These are phyloP conservation scores for Ptiloglossa arizonensis DNA, from an alignment of 1,140 invertebrate species.

Conservation along the genomic window DNA sequence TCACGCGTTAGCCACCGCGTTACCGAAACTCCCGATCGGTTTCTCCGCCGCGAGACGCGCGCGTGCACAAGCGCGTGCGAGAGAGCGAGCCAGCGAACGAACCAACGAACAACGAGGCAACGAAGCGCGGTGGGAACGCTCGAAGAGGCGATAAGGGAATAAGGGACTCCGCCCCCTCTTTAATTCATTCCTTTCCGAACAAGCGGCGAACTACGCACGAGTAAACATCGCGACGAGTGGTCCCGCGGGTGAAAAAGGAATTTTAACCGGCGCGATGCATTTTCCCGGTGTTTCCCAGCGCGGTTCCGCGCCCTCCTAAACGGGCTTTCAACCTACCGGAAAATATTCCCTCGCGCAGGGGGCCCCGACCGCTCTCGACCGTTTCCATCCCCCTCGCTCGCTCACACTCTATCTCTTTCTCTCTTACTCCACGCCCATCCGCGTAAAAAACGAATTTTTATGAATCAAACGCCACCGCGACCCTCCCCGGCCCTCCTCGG, in stretches of 20 bases:
- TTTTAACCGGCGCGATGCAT: conserved; percentile 48
- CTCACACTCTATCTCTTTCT: too few species aligned
- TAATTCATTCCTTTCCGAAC: conserved; percentile 66
- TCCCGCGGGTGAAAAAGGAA: conserved; percentile 56
- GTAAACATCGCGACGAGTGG: conserved; percentile 63
- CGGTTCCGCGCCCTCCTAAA: conserved; percentile 19
- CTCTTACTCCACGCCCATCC: background rate
- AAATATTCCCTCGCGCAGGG: conserved; percentile 44
- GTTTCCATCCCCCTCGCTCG: too few species aligned
- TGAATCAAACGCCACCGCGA: conserved; percentile 27
- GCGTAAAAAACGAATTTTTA: conserved; percentile 26
- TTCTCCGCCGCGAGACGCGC: too few species aligned
- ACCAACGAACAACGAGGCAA: conserved; percentile 42
- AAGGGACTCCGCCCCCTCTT: conserved; percentile 57
- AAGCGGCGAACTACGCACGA: conserved; percentile 56
- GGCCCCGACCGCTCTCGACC: background rate
- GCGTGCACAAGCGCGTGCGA: too few species aligned
- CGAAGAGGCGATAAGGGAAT: conserved; percentile 63
- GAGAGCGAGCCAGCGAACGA: background rate
- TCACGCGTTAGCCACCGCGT: conserved; percentile 39
- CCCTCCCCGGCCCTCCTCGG: background rate
- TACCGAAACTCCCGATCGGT: conserved; percentile 45
- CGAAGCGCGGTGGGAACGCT: conserved; percentile 41
- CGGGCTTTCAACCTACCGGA: conserved; percentile 30
- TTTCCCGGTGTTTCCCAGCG: conserved; percentile 8